Percentiles rank a stretch among this genome's conserved stretches.
Conservation (phyloP, 2,888 invertebrate genomes). For the Phaonia tiefii region DNA sequence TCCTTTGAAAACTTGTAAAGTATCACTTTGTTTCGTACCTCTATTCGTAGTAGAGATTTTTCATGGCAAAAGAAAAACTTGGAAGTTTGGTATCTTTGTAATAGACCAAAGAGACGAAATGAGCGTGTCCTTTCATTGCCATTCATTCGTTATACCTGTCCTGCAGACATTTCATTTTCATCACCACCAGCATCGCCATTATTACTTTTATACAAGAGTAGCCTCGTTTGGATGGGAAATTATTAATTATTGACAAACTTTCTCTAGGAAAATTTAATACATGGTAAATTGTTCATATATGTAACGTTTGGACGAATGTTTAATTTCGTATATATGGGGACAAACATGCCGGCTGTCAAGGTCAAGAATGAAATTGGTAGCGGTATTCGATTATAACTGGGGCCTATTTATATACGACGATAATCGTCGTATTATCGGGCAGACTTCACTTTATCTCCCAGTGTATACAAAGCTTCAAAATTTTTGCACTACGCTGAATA, state of each 20-base stretch:
- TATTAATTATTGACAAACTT: slow-evolving; percentile 12
- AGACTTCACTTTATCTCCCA: no score
- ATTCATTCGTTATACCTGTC: slow-evolving; percentile 19
- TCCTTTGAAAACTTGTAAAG: slow-evolving; percentile 62
- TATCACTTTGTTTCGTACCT: slow-evolving; percentile 45
- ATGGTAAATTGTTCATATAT: not conserved
- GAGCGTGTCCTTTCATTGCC: not conserved
- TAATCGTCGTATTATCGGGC: no score
- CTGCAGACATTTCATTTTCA: slow-evolving; percentile 8
- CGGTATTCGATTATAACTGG: no score
- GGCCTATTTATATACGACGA: no score
- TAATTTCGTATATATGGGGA: no score
- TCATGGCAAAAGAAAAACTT: not conserved
- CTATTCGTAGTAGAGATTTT: slow-evolving; percentile 17
- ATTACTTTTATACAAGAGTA: not conserved
- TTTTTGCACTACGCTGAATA: no score
- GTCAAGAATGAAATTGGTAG: no score
- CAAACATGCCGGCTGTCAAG: no score
- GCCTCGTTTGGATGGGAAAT: not conserved
- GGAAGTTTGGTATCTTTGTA: not conserved
- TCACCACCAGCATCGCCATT: not conserved
- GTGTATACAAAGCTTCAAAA: no score
- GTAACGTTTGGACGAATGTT: no score
- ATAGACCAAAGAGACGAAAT: not conserved
- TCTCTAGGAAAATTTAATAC: slow-evolving; percentile 2